Evolutionary conservation across 2,113 vertebrate genomes (phyloP).

Genomic region (Sciurus niger): DNA sequence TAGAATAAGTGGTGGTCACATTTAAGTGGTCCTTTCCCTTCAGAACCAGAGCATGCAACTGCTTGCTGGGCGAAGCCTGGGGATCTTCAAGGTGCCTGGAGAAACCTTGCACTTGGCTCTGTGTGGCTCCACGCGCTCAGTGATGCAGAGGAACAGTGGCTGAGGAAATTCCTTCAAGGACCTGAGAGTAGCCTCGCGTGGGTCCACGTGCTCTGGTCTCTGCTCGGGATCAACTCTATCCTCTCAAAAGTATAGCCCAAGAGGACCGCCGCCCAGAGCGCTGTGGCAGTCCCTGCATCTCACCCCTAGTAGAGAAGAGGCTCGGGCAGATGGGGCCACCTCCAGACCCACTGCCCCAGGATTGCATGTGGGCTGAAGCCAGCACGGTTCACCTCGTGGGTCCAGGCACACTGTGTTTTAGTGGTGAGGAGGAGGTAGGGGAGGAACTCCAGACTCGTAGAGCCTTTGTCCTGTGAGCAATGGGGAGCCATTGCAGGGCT

Average conservation of each 20-base stretch:
- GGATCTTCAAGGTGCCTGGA: not conserved
- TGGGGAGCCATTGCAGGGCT: not conserved
- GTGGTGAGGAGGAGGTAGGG: not conserved
- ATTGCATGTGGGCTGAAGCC: not conserved
- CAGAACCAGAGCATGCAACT: not conserved
- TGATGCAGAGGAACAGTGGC: not conserved
- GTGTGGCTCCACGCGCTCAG: accelerated
- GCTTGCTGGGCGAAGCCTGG: too few relatives aligned
- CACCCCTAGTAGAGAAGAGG: not conserved
- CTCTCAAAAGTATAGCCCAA: not conserved
- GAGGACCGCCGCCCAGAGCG: too few relatives aligned
- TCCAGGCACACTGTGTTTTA: not conserved
- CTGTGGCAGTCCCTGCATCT: not conserved
- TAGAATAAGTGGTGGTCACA: not conserved
- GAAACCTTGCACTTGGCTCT: not conserved
- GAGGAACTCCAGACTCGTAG: not conserved
- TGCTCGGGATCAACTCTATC: not conserved
- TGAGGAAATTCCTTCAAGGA: not conserved
- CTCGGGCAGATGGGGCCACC: not conserved
- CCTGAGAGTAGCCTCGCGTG: not conserved
- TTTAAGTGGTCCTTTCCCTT: not conserved
- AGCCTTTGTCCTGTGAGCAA: not conserved
- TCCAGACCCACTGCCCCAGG: not conserved
- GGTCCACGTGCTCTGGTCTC: not conserved
- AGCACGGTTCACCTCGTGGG: too few relatives aligned